These are phyloP conservation scores for Caradrina clavipalpis DNA, from an alignment of 2,888 invertebrate genomes.

Conservation along the genomic window DNA sequence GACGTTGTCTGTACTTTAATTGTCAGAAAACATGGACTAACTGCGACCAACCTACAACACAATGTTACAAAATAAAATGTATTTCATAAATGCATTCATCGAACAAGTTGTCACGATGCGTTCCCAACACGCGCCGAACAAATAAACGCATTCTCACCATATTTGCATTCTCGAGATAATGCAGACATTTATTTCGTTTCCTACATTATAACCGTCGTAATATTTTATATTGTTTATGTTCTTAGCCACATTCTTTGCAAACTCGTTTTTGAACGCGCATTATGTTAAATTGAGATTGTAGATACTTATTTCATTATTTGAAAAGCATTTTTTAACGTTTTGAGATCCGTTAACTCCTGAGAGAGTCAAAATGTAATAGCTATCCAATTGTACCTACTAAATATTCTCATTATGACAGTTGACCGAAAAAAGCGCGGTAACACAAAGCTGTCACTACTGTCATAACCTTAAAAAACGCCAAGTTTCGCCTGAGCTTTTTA, in stretches of 20 bases:
- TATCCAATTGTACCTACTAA: too few species aligned
- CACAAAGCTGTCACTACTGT: too few species aligned
- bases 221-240: slow-evolving; percentile 35
- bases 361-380: too few species aligned
- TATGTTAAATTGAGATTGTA: slow-evolving; percentile 4
- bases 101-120: slow-evolving; percentile 39
- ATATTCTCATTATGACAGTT: too few species aligned
- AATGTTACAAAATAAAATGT: slow-evolving; percentile 11
- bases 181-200: slow-evolving; percentile 48
- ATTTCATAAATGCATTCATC: slow-evolving; percentile 21
- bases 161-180: slow-evolving; percentile 59
- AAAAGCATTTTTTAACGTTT: too few species aligned
- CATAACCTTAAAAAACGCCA: too few species aligned
- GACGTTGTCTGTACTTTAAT: too few species aligned
- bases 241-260: slow-evolving; percentile 29
- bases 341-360: too few species aligned
- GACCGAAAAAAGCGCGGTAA: too few species aligned
- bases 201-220: slow-evolving; percentile 30
- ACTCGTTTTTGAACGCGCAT: not conserved
- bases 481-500: too few species aligned
- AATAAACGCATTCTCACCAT: slow-evolving; percentile 57
- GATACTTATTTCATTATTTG: not conserved
- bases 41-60: slow-evolving; percentile 5
- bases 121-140: slow-evolving; percentile 39
- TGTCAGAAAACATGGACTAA: too few species aligned